Percentiles rank a stretch among this genome's conserved stretches.
Conservation (phyloP, 53 echinoderm and acorn worm genomes). For the Patiria pectinifera region DNA sequence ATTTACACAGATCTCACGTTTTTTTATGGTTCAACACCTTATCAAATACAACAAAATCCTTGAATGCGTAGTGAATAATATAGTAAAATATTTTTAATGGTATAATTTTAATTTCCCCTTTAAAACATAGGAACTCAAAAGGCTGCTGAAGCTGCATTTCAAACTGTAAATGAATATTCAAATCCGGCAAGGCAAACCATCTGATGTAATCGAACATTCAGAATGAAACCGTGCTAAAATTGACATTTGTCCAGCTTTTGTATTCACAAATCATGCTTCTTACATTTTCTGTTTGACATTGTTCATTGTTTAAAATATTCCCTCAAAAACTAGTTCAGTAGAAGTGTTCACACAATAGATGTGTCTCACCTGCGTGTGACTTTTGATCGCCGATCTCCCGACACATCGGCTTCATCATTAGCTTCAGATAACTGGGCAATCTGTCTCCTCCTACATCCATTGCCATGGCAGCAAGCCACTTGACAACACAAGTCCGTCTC, state of each 20-base stretch:
- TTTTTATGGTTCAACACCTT: no score
- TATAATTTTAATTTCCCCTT: no score
- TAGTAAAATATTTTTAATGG: no score
- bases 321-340: neutral
- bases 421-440: constrained; percentile 65
- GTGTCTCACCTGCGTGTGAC: constrained; percentile 78
- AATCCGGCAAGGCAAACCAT: no score
- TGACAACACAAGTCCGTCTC: constrained; percentile 77
- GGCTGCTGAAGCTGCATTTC: no score
- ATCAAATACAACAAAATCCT: no score
- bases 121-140: no score
- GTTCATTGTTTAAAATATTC: neutral
- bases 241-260: neutral
- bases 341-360: no score
- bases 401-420: constrained; percentile 75
- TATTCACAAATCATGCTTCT: neutral
- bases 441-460: constrained; percentile 76
- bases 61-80: no score
- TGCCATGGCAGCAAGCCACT: constrained; percentile 88
- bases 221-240: neutral
- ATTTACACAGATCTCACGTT: no score
- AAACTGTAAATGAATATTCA: no score
- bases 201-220: no score
- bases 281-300: neutral
- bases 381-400: constrained; percentile 79